A percentile compares a stretch with the other conserved stretches of the same genome.
Evolutionary conservation across 2,888 invertebrate genomes (phyloP).

Genomic region (Apomyelois bistriatella): DNA sequence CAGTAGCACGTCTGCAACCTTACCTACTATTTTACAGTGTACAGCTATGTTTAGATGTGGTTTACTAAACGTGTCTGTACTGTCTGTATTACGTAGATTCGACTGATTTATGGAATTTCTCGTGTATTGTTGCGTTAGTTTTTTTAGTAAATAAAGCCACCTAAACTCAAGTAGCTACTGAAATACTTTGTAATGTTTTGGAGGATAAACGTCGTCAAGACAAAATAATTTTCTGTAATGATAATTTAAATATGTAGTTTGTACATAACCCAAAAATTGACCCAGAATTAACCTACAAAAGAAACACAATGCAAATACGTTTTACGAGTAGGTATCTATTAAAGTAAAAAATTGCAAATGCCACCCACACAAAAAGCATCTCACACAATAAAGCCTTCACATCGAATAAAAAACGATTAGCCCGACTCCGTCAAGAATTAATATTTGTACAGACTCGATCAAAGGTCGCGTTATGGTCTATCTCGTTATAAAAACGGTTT

Average conservation of each 20-base stretch:
- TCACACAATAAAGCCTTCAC: constrained; percentile 34
- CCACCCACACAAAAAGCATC: constrained; percentile 46
- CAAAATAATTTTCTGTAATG: too few species aligned
- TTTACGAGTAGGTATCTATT: too few species aligned
- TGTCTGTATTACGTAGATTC: not conserved
- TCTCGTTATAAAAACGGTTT: constrained; percentile 54
- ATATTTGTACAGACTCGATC: constrained; percentile 70
- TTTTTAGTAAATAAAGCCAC: not conserved
- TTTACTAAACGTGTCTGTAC: not conserved
- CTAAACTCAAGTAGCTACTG: too few species aligned
- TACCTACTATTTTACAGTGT: not conserved
- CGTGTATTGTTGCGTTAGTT: not conserved
- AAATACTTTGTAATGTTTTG: too few species aligned
- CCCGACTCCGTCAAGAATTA: constrained; percentile 53
- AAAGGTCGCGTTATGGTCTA: constrained; percentile 56
- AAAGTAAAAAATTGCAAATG: constrained; percentile 26
- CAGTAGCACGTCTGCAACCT: not conserved
- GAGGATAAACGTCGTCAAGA: too few species aligned
- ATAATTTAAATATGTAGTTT: too few species aligned
- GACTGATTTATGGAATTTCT: constrained; percentile 6
- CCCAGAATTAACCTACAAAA: too few species aligned
- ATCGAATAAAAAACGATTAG: constrained; percentile 61
- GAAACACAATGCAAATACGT: not conserved
- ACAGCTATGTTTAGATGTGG: constrained; percentile 1
- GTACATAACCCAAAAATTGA: too few species aligned